These are phyloP conservation scores for Drosophila longiperda DNA, from an alignment of 2,888 invertebrate genomes.

Conservation along the genomic window DNA sequence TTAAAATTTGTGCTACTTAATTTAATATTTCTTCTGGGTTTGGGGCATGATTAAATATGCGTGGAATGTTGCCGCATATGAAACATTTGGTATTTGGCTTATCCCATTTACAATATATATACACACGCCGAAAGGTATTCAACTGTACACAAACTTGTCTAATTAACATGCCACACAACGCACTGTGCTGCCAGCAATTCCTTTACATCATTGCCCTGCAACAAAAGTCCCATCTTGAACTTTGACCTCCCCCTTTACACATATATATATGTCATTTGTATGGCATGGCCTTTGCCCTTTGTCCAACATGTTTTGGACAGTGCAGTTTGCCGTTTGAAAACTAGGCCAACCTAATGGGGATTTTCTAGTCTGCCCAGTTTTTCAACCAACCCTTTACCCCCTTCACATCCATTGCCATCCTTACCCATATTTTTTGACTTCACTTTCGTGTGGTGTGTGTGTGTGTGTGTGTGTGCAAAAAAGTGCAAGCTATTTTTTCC, in stretches of 20 bases:
- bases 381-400: background rate
- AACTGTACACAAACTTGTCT: constrained; percentile 60
- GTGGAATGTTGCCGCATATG: background rate
- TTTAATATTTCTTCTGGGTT: background rate
- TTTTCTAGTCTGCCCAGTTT: background rate
- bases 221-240: background rate
- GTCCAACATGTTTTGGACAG: constrained; percentile 43
- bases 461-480: constrained; percentile 8
- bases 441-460: background rate
- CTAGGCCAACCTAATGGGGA: constrained; percentile 26
- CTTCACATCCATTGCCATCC: background rate
- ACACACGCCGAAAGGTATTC: constrained; percentile 35
- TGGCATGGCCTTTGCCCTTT: constrained; percentile 38
- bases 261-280: constrained; percentile 46
- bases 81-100: background rate
- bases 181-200: constrained; percentile 25
- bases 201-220: constrained; percentile 7
- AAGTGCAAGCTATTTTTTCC: constrained; percentile 35
- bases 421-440: constrained; percentile 17
- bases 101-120: background rate
- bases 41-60: background rate
- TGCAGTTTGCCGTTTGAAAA: constrained; percentile 39
- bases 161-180: constrained; percentile 64
- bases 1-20: background rate
- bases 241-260: background rate